These are phyloP conservation scores for Calephelis perditalis DNA, from an alignment of 2,888 invertebrate genomes.

Conservation along the genomic window DNA sequence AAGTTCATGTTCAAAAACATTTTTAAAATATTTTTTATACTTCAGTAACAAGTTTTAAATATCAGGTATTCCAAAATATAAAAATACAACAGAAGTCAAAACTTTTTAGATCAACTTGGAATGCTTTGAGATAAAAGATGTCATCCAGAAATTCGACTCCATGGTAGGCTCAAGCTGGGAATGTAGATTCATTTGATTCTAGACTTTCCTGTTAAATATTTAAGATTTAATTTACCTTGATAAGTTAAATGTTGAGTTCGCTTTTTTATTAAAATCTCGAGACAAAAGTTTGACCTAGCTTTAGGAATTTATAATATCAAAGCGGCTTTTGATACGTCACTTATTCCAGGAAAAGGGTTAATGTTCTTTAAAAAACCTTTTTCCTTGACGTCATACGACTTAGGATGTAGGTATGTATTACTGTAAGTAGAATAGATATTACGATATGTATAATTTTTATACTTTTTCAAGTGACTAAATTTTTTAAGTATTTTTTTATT, in stretches of 20 bases:
- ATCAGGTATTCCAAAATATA: background rate
- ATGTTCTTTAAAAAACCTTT: background rate
- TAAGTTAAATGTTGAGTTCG: conserved; percentile 33
- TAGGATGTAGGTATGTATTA: too few relatives aligned
- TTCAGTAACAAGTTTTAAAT: too few relatives aligned
- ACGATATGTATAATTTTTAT: too few relatives aligned
- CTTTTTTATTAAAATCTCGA: conserved; percentile 48
- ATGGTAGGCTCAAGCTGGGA: conserved; percentile 44
- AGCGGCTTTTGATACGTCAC: conserved; percentile 49
- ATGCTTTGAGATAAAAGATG: conserved; percentile 75
- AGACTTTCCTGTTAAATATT: conserved; percentile 36
- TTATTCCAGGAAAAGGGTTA: conserved; percentile 51
- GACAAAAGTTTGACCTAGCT: conserved; percentile 70
- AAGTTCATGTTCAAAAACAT: too few relatives aligned
- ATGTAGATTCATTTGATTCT: conserved; percentile 35
- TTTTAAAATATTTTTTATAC: too few relatives aligned
- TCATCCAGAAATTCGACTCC: conserved; percentile 68
- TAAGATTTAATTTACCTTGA: conserved; percentile 42
- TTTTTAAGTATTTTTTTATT: too few relatives aligned
- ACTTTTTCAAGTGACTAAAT: too few relatives aligned
- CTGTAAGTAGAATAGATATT: too few relatives aligned
- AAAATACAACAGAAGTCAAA: conserved; percentile 36
- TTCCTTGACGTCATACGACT: background rate
- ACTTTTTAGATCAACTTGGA: conserved; percentile 58
- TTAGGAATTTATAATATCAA: conserved; percentile 73